Base-by-base conservation (phyloP, 2,888 invertebrate species). In the Myathropa florea region DNA sequence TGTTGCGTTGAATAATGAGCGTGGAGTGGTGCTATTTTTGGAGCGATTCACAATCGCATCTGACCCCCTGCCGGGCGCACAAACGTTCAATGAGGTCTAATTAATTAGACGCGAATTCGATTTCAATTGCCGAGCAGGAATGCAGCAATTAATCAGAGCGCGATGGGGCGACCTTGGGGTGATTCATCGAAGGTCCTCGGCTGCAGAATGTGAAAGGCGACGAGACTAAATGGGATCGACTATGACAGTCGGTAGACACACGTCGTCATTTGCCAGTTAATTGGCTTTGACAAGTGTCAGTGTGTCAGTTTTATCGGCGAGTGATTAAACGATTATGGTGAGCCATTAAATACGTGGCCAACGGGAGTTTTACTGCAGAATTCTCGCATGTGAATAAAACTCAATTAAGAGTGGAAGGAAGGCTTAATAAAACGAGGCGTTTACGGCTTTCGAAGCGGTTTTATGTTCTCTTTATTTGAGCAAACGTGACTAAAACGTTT, bases 1-100 rank as follows among this genome's bases (percentile, higher is more conserved):
- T 81, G 53, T 63, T 4, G n/a, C 24, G 1, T 33, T 18, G 61
- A 71, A 63, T 77, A 76, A 68, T 81, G 72, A 82, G n/a, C 71
- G 46, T 18, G 39, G 36, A 64, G 30, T 60, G 68, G 18, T 61
- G 67, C 84, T 85, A 85, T 82, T 85, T 85, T 73, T 26, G 28
- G 78, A 86, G 77, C 57, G 67, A 39, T 18, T 57, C 55, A 30
- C n/a, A 53, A 61, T 65, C 30, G 36, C 53, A 6, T 36, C 60
- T 53, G 60, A 36, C 60, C 26, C 23, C 24, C 24, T n/a, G 59
- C 21, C 12, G 28, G n/a, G 33, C 2, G 46, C 14, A 23, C 46
- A 26, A 55, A 65, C 70, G 70, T 60, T 3, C 55, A 71, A 23
- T 61, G 60, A 28, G 21, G 21, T 65, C 9, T 33, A 72, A 84